Conservation (phyloP, 2,113 vertebrate species). For the Semnornis frantzii region DNA sequence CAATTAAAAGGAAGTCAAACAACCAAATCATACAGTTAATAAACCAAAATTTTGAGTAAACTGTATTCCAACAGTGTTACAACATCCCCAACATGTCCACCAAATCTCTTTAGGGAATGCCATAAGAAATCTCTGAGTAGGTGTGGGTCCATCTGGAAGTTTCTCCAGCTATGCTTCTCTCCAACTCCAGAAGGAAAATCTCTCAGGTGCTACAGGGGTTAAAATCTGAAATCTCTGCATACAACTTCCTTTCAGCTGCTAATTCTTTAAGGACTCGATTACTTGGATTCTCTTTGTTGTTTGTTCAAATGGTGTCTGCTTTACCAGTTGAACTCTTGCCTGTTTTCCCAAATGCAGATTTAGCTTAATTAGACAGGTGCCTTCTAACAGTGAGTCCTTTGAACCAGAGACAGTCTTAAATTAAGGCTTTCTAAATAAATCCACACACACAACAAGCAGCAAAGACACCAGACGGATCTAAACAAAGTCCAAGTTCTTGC, state of each 20-base stretch:
- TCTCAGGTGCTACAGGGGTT: neutral
- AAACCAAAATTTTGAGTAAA: neutral
- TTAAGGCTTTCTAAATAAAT: neutral
- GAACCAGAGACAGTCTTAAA: neutral
- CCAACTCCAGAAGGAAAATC: neutral
- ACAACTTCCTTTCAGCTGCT: neutral
- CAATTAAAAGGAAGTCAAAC: neutral
- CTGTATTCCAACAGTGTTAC: neutral
- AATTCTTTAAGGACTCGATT: neutral
- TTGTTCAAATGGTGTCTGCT: neutral
- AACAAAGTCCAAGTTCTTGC: neutral
- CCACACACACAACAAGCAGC: neutral
- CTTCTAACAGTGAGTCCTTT: neutral
- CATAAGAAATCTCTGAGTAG: neutral
- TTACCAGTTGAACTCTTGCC: neutral
- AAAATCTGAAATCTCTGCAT: neutral
- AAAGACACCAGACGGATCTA: neutral
- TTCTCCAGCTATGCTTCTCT: neutral
- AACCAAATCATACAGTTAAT: neutral
- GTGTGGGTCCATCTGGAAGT: neutral
- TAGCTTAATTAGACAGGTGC: slow-evolving; percentile 7
- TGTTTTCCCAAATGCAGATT: neutral
- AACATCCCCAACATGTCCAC: neutral
- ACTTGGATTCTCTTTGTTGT: neutral
- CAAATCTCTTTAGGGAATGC: neutral